phyloP scores from a whole-genome alignment of 2,797 vertebrate genomes.

The Thalassophryne amazonica region DNA sequence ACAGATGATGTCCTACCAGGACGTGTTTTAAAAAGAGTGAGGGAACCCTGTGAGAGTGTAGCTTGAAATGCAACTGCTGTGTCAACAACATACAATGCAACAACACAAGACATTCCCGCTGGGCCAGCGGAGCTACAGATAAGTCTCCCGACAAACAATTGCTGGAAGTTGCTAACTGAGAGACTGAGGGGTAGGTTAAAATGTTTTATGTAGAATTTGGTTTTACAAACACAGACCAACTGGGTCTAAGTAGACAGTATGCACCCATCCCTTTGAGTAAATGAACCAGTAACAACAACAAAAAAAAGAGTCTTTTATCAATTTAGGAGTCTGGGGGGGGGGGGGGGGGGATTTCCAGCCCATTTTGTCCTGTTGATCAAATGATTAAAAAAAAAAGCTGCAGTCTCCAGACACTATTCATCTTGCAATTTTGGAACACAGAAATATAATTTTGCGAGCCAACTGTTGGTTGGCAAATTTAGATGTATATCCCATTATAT shows the following conservation, averaged over 20 bases:
- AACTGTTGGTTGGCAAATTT: slow-evolving; percentile 2
- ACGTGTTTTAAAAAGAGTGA: too few relatives aligned
- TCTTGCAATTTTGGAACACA: neutral
- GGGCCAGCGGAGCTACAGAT: slow-evolving; percentile 64
- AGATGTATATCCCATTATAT: neutral
- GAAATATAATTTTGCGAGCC: neutral
- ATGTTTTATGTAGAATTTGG: slow-evolving; percentile 68
- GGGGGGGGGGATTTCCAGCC: slow-evolving; percentile 6
- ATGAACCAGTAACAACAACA: slow-evolving; percentile 33
- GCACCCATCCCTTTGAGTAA: slow-evolving; percentile 54
- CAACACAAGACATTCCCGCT: slow-evolving; percentile 43
- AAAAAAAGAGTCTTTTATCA: slow-evolving; percentile 34
- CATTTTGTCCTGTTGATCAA: slow-evolving; percentile 21
- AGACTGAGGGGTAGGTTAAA: slow-evolving; percentile 63
- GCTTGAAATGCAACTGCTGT: neutral
- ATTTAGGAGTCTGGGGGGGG: neutral
- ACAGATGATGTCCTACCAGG: too few relatives aligned
- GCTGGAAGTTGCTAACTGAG: slow-evolving; percentile 74
- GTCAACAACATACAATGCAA: neutral
- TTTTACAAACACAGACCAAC: slow-evolving; percentile 60
- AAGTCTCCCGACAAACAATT: slow-evolving; percentile 76
- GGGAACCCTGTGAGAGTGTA: neutral
- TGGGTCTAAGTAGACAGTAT: slow-evolving; percentile 59
- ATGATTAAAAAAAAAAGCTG: slow-evolving; percentile 19
- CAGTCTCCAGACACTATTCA: slow-evolving; percentile 3